Evolutionary conservation across 1,140 invertebrate genomes (phyloP).

Genomic region (Wasmannia auropunctata): DNA sequence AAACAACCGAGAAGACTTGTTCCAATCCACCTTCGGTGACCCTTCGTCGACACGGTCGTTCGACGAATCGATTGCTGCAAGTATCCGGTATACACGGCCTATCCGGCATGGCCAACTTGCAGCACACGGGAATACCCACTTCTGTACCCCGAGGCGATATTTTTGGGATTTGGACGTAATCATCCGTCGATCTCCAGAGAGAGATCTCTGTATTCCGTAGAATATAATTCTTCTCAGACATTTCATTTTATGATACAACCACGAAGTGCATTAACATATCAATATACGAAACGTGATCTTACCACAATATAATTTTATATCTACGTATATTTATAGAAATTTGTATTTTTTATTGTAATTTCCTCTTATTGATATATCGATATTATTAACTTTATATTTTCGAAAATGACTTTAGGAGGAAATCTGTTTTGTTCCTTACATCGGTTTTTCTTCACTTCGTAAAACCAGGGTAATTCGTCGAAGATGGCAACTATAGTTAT

Average conservation of each 20-base stretch:
- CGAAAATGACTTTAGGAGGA: neutral
- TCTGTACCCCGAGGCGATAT: constrained; percentile 46
- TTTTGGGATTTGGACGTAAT: constrained; percentile 45
- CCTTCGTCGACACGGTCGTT: constrained; percentile 70
- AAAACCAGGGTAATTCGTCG: neutral
- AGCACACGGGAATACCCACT: constrained; percentile 39
- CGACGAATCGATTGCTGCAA: constrained; percentile 73
- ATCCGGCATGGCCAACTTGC: constrained; percentile 60
- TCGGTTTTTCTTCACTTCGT: neutral
- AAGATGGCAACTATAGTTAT: neutral
- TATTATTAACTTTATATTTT: neutral
- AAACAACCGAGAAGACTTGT: constrained; percentile 64
- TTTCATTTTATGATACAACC: neutral
- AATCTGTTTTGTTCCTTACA: neutral
- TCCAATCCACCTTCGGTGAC: constrained; percentile 68
- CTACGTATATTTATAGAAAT: neutral
- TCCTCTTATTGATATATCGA: neutral
- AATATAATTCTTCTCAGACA: neutral
- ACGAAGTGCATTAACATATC: neutral
- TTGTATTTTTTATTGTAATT: neutral
- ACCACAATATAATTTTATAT: neutral
- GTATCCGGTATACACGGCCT: constrained; percentile 63
- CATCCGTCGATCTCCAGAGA: neutral
- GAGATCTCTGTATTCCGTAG: neutral
- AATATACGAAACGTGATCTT: neutral